A percentile compares a stretch with the other conserved stretches of the same genome.
These are phyloP conservation scores for Brachionus angularis DNA, from an alignment of 1,140 invertebrate species.

Conservation along the genomic window DNA sequence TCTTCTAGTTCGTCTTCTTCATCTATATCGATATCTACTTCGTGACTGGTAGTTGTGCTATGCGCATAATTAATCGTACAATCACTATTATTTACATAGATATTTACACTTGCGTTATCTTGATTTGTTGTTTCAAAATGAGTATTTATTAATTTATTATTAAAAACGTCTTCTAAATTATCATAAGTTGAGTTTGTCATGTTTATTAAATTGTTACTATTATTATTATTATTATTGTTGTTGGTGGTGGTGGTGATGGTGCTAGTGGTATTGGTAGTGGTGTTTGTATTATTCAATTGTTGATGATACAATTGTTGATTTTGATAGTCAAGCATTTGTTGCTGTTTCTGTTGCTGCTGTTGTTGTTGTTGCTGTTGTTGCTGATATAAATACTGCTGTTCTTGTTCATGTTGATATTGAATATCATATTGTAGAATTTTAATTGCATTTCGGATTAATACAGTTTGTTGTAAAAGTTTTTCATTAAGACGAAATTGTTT, in stretches of 20 bases:
- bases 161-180: slow-evolving; percentile 12
- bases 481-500: slow-evolving; percentile 40
- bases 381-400: not conserved
- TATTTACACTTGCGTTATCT: too few species aligned
- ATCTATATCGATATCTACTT: not conserved
- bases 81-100: not conserved
- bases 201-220: too few species aligned
- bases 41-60: not conserved
- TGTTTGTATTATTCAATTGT: not conserved
- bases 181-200: not conserved
- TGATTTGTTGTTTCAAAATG: not conserved
- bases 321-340: not conserved
- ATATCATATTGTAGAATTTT: slow-evolving; percentile 31
- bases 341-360: not conserved
- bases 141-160: not conserved
- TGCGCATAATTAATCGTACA: not conserved
- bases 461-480: slow-evolving; percentile 41
- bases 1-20: slow-evolving; percentile 12
- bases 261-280: too few species aligned
- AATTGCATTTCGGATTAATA: slow-evolving; percentile 34
- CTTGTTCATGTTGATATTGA: slow-evolving; percentile 37
- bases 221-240: too few species aligned
- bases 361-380: slow-evolving; percentile 5
- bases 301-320: not conserved
- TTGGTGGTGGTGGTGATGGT: too few species aligned